These are phyloP conservation scores for Zygaena filipendulae DNA, from an alignment of 2,888 invertebrate genomes.

Conservation along the genomic window DNA sequence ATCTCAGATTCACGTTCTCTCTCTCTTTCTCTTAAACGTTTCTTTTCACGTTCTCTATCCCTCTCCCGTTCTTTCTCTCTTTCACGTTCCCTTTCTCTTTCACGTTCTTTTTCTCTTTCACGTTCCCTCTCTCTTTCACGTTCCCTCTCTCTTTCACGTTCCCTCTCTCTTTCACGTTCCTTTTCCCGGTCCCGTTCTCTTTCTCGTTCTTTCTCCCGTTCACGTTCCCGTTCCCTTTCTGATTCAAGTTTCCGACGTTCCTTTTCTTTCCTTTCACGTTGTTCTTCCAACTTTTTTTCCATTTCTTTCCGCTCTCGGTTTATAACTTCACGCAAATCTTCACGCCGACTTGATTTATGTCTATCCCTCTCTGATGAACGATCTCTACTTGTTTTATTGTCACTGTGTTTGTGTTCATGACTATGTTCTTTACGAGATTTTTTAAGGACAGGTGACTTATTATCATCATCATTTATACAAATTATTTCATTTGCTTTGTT, in stretches of 20 bases:
- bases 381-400: conserved; percentile 46
- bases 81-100: conserved; percentile 17
- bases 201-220: conserved; percentile 23
- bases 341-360: conserved; percentile 33
- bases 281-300: conserved; percentile 41
- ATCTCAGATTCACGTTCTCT: conserved; percentile 12
- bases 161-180: conserved; percentile 23
- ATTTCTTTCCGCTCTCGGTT: conserved; percentile 37
- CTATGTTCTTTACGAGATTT: conserved; percentile 41
- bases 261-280: conserved; percentile 38
- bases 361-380: conserved; percentile 32
- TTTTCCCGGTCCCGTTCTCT: conserved; percentile 24
- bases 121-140: conserved; percentile 32
- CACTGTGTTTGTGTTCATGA: conserved; percentile 38
- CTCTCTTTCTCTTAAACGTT: conserved; percentile 21
- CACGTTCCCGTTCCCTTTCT: conserved; percentile 19
- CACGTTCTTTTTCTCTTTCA: conserved; percentile 29
- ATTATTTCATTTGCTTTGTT: conserved; percentile 61
- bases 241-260: conserved; percentile 33
- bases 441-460: conserved; percentile 54
- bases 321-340: conserved; percentile 51
- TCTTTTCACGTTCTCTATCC: conserved; percentile 11
- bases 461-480: conserved; percentile 27
- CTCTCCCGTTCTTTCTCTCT: conserved; percentile 17
- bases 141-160: conserved; percentile 22